Evolutionary conservation across 2,113 vertebrate genomes (phyloP).

Genomic region (Thryonomys swinderianus): DNA sequence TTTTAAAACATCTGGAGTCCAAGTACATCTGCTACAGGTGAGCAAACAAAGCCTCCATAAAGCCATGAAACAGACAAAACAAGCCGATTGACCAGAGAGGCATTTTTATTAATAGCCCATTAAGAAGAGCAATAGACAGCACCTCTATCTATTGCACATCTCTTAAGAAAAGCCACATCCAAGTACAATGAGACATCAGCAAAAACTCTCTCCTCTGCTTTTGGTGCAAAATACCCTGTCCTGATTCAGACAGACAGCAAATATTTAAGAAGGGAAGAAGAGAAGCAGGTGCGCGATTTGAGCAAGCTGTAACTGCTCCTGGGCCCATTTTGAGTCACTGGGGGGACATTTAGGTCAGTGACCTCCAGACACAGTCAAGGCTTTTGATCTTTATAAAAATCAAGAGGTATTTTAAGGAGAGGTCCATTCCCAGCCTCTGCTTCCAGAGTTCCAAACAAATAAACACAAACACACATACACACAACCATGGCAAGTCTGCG

Average conservation of each 20-base stretch:
- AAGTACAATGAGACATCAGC: neutral
- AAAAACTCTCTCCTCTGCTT: constrained; percentile 46
- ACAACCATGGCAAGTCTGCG: neutral
- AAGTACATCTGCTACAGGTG: constrained; percentile 75
- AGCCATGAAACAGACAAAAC: constrained; percentile 46
- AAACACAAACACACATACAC: neutral
- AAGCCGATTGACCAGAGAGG: neutral
- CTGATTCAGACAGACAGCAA: constrained; percentile 86
- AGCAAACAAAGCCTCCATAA: constrained; percentile 73
- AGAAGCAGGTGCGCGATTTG: constrained; percentile 76
- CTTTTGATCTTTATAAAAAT: constrained; percentile 67
- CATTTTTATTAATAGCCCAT: constrained; percentile 38
- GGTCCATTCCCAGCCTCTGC: neutral
- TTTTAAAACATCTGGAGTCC: constrained; percentile 65
- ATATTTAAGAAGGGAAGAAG: constrained; percentile 82
- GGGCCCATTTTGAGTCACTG: neutral
- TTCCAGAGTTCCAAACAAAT: constrained; percentile 13
- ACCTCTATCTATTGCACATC: neutral
- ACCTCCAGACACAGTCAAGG: constrained; percentile 47
- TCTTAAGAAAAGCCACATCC: constrained; percentile 64
- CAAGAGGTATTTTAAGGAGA: constrained; percentile 23
- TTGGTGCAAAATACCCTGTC: constrained; percentile 67
- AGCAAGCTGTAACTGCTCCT: neutral
- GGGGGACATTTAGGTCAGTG: constrained; percentile 51
- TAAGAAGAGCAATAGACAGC: constrained; percentile 13